Evolutionary conservation across 2,888 invertebrate species (phyloP), one percentile per base, ranked within the genome.

Genomic region (Torymus texanus): DNA sequence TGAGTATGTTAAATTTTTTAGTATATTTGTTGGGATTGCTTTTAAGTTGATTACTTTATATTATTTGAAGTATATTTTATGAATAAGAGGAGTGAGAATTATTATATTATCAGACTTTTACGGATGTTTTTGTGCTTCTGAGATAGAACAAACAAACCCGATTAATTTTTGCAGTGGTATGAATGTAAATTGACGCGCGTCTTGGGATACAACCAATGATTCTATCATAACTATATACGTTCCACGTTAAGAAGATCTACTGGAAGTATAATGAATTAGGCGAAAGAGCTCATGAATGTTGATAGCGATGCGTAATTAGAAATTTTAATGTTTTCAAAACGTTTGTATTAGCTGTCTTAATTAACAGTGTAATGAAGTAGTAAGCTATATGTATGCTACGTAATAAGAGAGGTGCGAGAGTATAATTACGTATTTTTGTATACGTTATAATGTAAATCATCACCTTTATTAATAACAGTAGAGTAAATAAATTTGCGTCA

Each of bases 311-410:
- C 12, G 14, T 53, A 66, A 51, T 65, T 50, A 51, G 11, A 66
- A 53, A 53, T 66, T 53, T 66, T 66, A 53, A 66, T 53, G 51
- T 66, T 68, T 68, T 55, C 29, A 56, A 68, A 56, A 55, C n/a
- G n/a, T 68, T 29, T 56, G 21, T 66, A 24, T 53, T 66, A 66
- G 66, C 51, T 53, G 53, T 16, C 53, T 66, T 53, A 66, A 66
- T 53, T 13, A 13, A 2, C 29, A 29, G 29, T 29, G 4, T 3
- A 29, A 29, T 29, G 29, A 24, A 3, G 24, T 24, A 24, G 24
- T 24, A 3, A 24, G 24, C 24, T 24, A 24, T 3, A 24, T 2
- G 24, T 24, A 24, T 0, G 53, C 58, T 4, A 21, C 2, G 4
- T n/a, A 13, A 59, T 41, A 16, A 16, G 58, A 70, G n/a, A 70